These are phyloP conservation scores for Laterallus jamaicensis DNA, from an alignment of 2,113 vertebrate species.

Conservation along the genomic window DNA sequence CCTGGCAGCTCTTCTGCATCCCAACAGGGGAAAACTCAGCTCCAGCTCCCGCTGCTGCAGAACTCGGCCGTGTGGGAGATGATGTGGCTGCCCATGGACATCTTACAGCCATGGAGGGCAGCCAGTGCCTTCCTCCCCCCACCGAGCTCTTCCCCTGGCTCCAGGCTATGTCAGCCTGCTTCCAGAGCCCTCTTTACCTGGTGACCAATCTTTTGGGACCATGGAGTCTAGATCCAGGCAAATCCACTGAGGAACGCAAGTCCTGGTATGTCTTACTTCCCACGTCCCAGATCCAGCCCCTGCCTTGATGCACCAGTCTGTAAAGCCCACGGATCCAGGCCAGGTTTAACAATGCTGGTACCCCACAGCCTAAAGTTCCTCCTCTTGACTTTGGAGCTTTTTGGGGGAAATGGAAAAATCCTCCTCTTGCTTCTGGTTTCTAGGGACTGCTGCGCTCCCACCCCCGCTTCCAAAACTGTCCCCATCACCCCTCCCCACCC, in stretches of 20 bases:
- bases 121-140: not conserved
- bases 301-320: not conserved
- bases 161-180: not conserved
- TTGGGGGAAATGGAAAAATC: not conserved
- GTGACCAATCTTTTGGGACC: not conserved
- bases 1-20: not conserved
- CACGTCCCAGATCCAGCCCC: not conserved
- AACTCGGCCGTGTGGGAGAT: accelerated
- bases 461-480: not conserved
- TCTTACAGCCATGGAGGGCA: not conserved
- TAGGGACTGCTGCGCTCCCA: not conserved
- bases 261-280: not conserved
- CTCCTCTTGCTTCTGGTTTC: not conserved
- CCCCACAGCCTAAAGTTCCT: not conserved
- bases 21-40: not conserved
- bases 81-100: accelerated
- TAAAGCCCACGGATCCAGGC: not conserved
- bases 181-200: not conserved
- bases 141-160: not conserved
- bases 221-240: not conserved
- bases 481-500: not conserved
- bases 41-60: not conserved
- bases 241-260: not conserved
- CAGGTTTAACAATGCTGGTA: not conserved
- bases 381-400: not conserved